Evolutionary conservation across 2,113 vertebrate species (phyloP), one percentile per base, ranked within the genome.

Genomic region (Pedionomus torquatus): DNA sequence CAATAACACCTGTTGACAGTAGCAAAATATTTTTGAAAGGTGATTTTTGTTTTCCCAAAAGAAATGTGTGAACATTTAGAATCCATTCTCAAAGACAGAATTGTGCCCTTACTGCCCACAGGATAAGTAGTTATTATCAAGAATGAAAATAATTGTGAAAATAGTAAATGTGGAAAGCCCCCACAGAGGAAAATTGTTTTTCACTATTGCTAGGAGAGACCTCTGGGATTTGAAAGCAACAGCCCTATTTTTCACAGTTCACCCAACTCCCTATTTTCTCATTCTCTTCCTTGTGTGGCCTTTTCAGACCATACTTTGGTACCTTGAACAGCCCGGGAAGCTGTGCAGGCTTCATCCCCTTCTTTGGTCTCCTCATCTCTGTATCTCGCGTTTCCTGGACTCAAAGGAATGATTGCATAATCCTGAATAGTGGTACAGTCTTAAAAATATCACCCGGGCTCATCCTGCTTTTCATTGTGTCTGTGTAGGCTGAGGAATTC

Each of bases 381-480:
- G 37, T 81, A 58, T 23, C 69, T 94, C 74, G 88, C 19, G 4
- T 83, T 86, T 95, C 82, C 70, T 64, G 90, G 87, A 89, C 43
- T 91, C 54, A 95, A 92, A 91, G 71, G 89, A 92, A 90, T 46
- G 54, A 95, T 98, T 98, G 97, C 25, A 17, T 98, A 98, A 98
- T 92, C 93, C 84, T 95, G 70, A 91, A 97, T 79, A 94, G 93
- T 86, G 69, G 89, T 91, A 92, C 76, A 97, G 93, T 90, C 96
- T 97, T 98, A 96, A 98, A 98, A 98, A 98, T 98, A 97, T 79
- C 97, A 96, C 96, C 97, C 89, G 88, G 90, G 95, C 97, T 98
- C 97, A 97, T 97, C 87, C 94, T 97, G 95, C 97, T 98, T 97
- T 98, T 97, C 98, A 98, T 98, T 98, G 97, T 97, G 96, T 95